Evolutionary conservation across 2,113 vertebrate genomes (phyloP).

Genomic region (Microcebus lehilahytsara): DNA sequence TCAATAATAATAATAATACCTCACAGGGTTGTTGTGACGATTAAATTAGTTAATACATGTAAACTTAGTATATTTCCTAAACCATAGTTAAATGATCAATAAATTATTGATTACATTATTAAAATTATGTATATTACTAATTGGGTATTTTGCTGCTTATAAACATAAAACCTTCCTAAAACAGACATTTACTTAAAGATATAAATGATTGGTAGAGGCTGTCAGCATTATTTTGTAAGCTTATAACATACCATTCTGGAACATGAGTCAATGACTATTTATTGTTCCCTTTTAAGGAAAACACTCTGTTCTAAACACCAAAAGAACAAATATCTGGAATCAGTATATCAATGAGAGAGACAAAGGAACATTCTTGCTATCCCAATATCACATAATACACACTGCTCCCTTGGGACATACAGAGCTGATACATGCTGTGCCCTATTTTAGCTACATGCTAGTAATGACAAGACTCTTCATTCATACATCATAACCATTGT

Average conservation of each 20-base stretch:
- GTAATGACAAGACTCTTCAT: background rate
- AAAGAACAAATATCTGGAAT: background rate
- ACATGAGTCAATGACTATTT: background rate
- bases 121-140: background rate
- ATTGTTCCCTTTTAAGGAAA: background rate
- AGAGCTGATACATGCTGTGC: background rate
- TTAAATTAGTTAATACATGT: background rate
- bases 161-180: background rate
- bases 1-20: background rate
- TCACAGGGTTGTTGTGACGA: background rate
- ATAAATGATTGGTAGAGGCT: background rate
- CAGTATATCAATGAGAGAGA: background rate
- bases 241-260: background rate
- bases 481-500: background rate
- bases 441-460: background rate
- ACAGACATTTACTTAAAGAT: background rate
- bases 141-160: background rate
- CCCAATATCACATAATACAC: background rate
- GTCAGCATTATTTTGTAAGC: background rate
- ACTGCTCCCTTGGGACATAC: rapidly evolving
- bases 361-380: background rate
- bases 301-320: background rate
- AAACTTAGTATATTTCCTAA: background rate
- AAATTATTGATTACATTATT: no score
- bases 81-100: background rate